phyloP scores from a whole-genome alignment of 2,113 vertebrate genomes.

The Rhagologus leucostigma region DNA sequence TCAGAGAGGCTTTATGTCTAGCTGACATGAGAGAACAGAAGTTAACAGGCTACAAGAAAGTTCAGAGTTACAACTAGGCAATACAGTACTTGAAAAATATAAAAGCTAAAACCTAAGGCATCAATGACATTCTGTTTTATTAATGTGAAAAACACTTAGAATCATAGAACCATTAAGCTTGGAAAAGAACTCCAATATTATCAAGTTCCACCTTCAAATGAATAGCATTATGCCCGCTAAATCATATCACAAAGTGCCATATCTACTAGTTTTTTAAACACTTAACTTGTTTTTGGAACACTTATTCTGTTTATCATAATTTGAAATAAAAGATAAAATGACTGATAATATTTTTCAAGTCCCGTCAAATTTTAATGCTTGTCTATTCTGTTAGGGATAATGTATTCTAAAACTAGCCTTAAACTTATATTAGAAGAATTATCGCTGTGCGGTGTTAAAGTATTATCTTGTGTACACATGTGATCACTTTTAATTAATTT shows the following conservation, averaged over 20 bases:
- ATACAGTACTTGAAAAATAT: no score
- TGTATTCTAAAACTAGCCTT: not conserved
- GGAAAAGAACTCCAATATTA: not conserved
- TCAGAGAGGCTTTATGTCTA: no score
- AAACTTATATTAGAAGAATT: not conserved
- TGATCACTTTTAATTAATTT: not conserved
- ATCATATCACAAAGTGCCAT: rapidly evolving
- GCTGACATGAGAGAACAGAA: no score
- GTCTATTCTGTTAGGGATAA: not conserved
- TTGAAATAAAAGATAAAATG: not conserved
- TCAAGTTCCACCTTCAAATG: not conserved
- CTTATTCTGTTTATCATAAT: not conserved
- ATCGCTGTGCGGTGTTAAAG: not conserved
- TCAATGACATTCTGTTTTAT: not conserved
- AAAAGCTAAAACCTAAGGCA: no score
- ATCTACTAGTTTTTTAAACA: not conserved
- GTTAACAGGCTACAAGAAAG: no score
- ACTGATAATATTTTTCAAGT: not conserved
- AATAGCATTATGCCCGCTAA: not conserved
- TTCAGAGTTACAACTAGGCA: no score
- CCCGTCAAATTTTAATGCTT: not conserved
- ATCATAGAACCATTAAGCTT: not conserved
- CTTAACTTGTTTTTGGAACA: not conserved
- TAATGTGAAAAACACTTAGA: not conserved
- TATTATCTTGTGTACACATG: not conserved